Evolutionary conservation across 2,113 vertebrate species (phyloP).

Genomic region (Xenotilapia longispinis): DNA sequence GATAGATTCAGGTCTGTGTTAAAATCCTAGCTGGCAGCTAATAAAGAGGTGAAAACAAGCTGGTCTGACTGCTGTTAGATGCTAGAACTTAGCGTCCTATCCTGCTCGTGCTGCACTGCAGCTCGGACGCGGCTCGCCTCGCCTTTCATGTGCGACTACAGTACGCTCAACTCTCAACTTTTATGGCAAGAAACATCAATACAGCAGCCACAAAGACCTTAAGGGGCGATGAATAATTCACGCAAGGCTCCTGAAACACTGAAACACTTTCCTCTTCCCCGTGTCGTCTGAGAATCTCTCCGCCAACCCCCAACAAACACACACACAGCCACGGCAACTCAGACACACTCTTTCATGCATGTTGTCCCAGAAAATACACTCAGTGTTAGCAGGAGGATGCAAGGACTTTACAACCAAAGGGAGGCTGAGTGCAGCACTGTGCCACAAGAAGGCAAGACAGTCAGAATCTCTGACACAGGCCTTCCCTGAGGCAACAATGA

Average conservation of each 20-base stretch:
- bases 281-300: not conserved
- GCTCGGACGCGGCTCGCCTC: not conserved
- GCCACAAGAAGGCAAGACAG: not conserved
- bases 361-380: slow-evolving; percentile 22
- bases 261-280: slow-evolving; percentile 25
- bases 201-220: slow-evolving; percentile 10
- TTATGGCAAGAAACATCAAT: slow-evolving; percentile 9
- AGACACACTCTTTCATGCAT: slow-evolving; percentile 4
- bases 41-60: not conserved
- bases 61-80: not conserved
- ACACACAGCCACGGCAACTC: not conserved
- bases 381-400: not conserved
- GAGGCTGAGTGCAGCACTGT: not conserved
- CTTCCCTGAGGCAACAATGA: not conserved
- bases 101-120: not conserved
- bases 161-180: not conserved
- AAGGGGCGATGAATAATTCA: slow-evolving; percentile 52
- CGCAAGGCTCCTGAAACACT: slow-evolving; percentile 31
- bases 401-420: not conserved
- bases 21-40: not conserved
- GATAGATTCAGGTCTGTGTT: not conserved
- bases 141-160: slow-evolving; percentile 18
- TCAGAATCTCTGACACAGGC: not conserved
- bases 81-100: not conserved
- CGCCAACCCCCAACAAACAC: not conserved